These are phyloP conservation scores for Caenorhabditis sp. DNA, from an alignment of 2,888 invertebrate genomes.

Conservation along the genomic window DNA sequence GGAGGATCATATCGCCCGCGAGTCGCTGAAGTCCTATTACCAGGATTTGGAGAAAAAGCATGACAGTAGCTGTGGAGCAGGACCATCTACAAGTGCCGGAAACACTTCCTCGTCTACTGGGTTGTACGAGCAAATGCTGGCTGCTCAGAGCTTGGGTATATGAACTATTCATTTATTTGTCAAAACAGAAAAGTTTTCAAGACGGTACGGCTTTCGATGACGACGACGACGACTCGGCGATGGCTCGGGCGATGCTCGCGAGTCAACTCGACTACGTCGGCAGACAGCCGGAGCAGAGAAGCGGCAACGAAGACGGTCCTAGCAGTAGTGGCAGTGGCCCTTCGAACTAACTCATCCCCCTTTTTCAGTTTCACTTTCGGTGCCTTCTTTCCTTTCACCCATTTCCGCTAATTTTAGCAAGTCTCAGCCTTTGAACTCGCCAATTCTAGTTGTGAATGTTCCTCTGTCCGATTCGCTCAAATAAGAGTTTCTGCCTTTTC, in stretches of 20 bases:
- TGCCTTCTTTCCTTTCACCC: neutral
- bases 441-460: too few relatives aligned
- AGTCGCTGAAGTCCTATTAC: conserved; percentile 70
- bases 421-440: neutral
- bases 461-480: neutral
- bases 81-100: conserved; percentile 5
- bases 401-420: neutral
- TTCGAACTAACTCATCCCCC: neutral
- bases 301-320: conserved; percentile 4
- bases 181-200: conserved; percentile 5
- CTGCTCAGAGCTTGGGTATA: conserved; percentile 51
- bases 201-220: neutral
- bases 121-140: conserved; percentile 71
- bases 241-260: conserved; percentile 70
- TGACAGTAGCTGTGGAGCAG: neutral
- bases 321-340: conserved; percentile 1
- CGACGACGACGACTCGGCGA: conserved; percentile 61
- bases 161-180: too few relatives aligned
- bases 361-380: neutral
- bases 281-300: conserved; percentile 4
- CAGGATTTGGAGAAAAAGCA: conserved; percentile 37
- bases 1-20: conserved; percentile 62
- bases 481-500: neutral
- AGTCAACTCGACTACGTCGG: conserved; percentile 69
- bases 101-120: neutral